phyloP scores from a whole-genome alignment of 2,888 invertebrate genomes.

The Thymelicus lineola region DNA sequence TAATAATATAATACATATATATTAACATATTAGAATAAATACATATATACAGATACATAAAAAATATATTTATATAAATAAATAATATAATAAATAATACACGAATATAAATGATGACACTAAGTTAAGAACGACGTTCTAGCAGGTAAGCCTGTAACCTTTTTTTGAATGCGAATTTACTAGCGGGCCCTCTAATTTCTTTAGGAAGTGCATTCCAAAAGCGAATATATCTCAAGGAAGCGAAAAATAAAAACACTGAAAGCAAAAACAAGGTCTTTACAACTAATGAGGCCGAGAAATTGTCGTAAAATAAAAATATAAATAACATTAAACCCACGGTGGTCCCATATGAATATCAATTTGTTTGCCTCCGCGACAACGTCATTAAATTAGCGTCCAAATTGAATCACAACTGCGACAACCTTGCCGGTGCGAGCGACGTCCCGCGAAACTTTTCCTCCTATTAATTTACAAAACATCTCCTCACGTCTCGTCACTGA shows the following conservation, averaged over 20 bases:
- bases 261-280: slow-evolving; percentile 23
- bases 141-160: too few relatives aligned
- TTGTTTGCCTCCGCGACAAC: slow-evolving; percentile 79
- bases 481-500: slow-evolving; percentile 55
- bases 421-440: slow-evolving; percentile 79
- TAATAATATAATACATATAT: too few relatives aligned
- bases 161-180: too few relatives aligned
- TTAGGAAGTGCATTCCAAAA: too few relatives aligned
- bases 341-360: slow-evolving; percentile 85
- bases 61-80: too few relatives aligned
- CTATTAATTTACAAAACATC: slow-evolving; percentile 84
- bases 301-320: slow-evolving; percentile 58
- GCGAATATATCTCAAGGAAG: neutral
- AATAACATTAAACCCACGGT: slow-evolving; percentile 69
- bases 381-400: slow-evolving; percentile 85
- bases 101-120: too few relatives aligned
- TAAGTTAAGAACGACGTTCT: too few relatives aligned
- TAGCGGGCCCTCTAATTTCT: too few relatives aligned
- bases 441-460: slow-evolving; percentile 83
- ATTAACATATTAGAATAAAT: too few relatives aligned
- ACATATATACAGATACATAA: too few relatives aligned
- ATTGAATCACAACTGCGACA: slow-evolving; percentile 85
- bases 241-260: slow-evolving; percentile 3
- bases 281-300: slow-evolving; percentile 53
- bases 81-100: too few relatives aligned